Percentiles rank a stretch among this genome's conserved stretches.
These are phyloP conservation scores for Microcebus ravelobensis DNA, from an alignment of 2,113 vertebrate species.

Conservation along the genomic window DNA sequence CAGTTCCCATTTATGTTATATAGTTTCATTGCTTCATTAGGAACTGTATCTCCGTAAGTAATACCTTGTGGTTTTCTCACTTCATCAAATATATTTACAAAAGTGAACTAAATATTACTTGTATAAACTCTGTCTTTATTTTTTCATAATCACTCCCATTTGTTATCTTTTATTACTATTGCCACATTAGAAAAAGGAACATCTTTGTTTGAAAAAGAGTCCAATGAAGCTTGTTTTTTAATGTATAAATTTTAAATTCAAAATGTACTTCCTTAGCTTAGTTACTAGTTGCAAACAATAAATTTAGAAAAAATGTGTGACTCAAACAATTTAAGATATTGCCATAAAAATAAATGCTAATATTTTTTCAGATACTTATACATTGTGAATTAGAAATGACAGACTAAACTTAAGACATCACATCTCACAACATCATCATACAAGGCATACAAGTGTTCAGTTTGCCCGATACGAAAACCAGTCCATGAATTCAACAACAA, in stretches of 20 bases:
- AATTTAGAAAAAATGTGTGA: not conserved
- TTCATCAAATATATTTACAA: not conserved
- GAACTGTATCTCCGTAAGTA: not conserved
- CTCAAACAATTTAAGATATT: not conserved
- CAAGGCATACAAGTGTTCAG: not conserved
- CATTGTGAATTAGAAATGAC: not conserved
- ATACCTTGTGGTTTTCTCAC: not conserved
- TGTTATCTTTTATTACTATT: not conserved
- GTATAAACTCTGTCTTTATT: not conserved
- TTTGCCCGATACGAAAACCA: not conserved
- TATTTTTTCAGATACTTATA: not conserved
- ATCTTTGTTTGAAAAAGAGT: not conserved
- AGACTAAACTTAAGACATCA: not conserved
- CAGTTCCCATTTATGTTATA: not conserved
- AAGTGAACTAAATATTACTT: not conserved
- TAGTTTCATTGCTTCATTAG: conserved; percentile 41
- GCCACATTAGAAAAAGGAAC: not conserved
- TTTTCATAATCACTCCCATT: not conserved
- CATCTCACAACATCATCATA: not conserved
- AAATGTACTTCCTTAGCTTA: not conserved
- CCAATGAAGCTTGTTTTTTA: not conserved
- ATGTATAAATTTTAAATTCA: not conserved
- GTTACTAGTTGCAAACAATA: not conserved
- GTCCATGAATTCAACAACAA: not conserved
- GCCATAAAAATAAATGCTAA: not conserved